Percentiles rank a stretch among this genome's conserved stretches.
phyloP scores from a whole-genome alignment of 1,140 invertebrate genomes.

The Macrostomum lignano region DNA sequence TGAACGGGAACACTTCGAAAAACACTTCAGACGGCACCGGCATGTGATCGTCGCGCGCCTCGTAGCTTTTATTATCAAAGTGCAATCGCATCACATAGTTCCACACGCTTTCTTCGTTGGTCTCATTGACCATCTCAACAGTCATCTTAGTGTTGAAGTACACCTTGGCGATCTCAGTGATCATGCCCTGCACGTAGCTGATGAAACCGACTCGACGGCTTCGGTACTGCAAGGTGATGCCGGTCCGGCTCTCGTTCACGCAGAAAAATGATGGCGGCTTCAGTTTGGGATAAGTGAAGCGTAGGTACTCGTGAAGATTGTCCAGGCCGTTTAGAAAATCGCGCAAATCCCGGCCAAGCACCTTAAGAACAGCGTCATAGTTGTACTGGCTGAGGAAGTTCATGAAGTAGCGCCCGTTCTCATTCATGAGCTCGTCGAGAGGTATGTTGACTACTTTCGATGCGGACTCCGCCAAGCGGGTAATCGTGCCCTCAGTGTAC shows the following conservation, averaged over 20 bases:
- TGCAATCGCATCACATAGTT: too few species aligned
- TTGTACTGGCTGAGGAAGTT: conserved; percentile 54
- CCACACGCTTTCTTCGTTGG: too few species aligned
- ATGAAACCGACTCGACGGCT: conserved; percentile 67
- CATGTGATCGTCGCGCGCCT: conserved; percentile 2
- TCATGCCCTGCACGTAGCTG: conserved; percentile 85
- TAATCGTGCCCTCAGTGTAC: conserved; percentile 49
- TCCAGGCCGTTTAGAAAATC: conserved; percentile 61
- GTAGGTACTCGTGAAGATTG: conserved; percentile 58
- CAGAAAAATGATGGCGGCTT: conserved; percentile 75
- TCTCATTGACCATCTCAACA: too few species aligned
- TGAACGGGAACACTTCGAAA: conserved; percentile 89
- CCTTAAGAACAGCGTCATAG: conserved; percentile 46
- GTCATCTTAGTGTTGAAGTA: conserved; percentile 75
- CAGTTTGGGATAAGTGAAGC: conserved; percentile 62
- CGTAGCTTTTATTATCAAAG: too few species aligned
- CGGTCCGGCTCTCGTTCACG: conserved; percentile 57
- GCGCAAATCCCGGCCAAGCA: conserved; percentile 52
- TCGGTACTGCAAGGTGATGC: conserved; percentile 53
- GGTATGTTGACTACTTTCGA: conserved; percentile 12
- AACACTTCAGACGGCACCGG: conserved; percentile 40
- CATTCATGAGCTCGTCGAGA: conserved; percentile 15
- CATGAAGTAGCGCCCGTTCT: conserved; percentile 44
- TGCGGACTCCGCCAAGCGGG: conserved; percentile 41
- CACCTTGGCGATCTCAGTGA: conserved; percentile 33